These are phyloP conservation scores for Odontothrips loti DNA, from an alignment of 2,888 invertebrate species.

Conservation along the genomic window DNA sequence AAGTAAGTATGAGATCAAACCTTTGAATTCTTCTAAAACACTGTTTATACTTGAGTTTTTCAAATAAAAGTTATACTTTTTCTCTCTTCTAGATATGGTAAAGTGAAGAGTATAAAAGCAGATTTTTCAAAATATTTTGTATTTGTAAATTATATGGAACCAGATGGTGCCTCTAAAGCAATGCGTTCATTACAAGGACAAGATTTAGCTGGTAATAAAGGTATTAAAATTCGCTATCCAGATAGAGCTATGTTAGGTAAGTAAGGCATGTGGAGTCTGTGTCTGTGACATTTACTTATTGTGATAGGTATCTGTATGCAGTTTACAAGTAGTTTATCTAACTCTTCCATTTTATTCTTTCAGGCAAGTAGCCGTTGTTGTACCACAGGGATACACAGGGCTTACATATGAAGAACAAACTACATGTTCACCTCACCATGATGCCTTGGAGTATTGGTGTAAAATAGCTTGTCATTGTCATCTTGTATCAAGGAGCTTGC, in stretches of 20 bases:
- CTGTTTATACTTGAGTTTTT: no score
- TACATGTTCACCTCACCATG: no score
- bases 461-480: not conserved
- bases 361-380: no score
- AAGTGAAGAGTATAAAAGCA: conserved; percentile 29
- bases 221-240: conserved; percentile 7
- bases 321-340: not conserved
- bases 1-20: not conserved
- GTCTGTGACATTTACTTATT: no score
- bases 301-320: not conserved
- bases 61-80: not conserved
- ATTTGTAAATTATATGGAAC: conserved; percentile 31
- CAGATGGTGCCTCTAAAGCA: conserved; percentile 30
- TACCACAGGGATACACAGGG: no score
- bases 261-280: not conserved
- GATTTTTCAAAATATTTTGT: conserved; percentile 31
- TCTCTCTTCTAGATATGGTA: conserved; percentile 29
- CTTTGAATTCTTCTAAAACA: not conserved
- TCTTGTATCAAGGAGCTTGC: no score
- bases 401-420: no score
- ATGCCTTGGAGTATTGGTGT: no score
- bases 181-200: conserved; percentile 32
- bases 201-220: not conserved
- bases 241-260: not conserved
- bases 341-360: not conserved